Base-by-base conservation (phyloP, 2,888 invertebrate genomes). In the Eupithecia tripunctaria region DNA sequence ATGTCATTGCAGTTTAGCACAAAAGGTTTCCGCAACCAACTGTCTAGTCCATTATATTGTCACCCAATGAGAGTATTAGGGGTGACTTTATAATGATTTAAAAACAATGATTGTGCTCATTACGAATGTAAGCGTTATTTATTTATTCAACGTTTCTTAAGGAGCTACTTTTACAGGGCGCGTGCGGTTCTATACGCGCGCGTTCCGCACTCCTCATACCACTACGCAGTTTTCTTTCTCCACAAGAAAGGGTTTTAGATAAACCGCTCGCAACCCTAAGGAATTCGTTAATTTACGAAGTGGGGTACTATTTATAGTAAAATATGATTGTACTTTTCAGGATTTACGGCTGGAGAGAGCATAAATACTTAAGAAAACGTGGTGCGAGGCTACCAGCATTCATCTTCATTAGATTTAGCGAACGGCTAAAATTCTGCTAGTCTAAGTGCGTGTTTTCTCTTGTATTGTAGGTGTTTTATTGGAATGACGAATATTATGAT, bases 321-420 rank as follows among this genome's bases (percentile, higher is more conserved):
- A 32, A 32, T 5, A 18, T 67, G 27, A 32, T 27, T 43, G 41
- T 71, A 18, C 29, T 71, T 36, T 66, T 56, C 88, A 90, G 90
- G 89, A 72, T 75, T 87, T 25, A 90, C 90, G 21, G 88, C 80
- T 15, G 90, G 85, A 32, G 90, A 91, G 64, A 90, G 89, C 76
- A 76, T 88, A 68, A 81, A 86, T 74, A 89, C 89, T 3, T 84
- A 88, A 76, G 90, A 89, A 67, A 82, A 88, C 72, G 78, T 84
- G 36, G 84, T 86, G 29, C 89, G 82, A 85, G 67, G 32, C 18
- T 27, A 12, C 12, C 15, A 21, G 36, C n/a, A 36, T 47, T 27
- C 21, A 59, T 59, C 38, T 36, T 47, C 47, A 47, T 47, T 8
- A 47, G 21, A 47, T 8, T 47, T n/a, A 47, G 47, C n/a, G n/a